These are phyloP conservation scores for Empidonax traillii DNA, from an alignment of 2,113 vertebrate species.

Conservation along the genomic window DNA sequence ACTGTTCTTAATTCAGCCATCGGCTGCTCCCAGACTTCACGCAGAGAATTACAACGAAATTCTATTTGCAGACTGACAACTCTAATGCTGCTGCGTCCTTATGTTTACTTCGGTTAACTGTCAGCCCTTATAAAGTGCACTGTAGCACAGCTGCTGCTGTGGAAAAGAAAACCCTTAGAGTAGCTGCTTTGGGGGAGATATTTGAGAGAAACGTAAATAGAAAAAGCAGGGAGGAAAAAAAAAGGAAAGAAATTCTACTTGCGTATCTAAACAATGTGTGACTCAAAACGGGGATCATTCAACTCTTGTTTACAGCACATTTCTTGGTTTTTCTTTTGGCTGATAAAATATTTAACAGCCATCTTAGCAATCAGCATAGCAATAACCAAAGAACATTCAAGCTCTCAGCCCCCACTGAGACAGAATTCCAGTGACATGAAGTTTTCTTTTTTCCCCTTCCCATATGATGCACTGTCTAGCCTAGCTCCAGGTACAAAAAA, in stretches of 20 bases:
- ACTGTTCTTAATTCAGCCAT: conserved; percentile 33
- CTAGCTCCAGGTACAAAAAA: background rate
- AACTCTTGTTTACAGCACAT: background rate
- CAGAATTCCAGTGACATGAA: background rate
- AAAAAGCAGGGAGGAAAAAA: background rate
- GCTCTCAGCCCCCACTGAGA: background rate
- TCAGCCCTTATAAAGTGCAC: conserved; percentile 38
- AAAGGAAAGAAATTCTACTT: background rate
- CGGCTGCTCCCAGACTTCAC: conserved; percentile 46
- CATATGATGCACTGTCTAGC: background rate
- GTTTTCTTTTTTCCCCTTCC: background rate
- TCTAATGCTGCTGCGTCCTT: conserved; percentile 40
- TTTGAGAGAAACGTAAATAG: background rate
- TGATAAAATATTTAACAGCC: conserved; percentile 68
- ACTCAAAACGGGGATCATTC: conserved; percentile 18
- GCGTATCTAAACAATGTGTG: background rate
- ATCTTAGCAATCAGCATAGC: conserved; percentile 27
- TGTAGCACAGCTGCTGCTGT: background rate
- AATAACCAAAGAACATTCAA: conserved; percentile 10
- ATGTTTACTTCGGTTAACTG: conserved; percentile 62
- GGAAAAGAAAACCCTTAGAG: conserved; percentile 10
- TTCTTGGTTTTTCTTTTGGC: conserved; percentile 23
- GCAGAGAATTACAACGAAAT: conserved; percentile 46
- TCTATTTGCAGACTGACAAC: conserved; percentile 50
- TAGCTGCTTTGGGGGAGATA: background rate